These are phyloP conservation scores for Actinernus sp. DNA, from an alignment of 92 coral and sea anemone species.

Conservation along the genomic window DNA sequence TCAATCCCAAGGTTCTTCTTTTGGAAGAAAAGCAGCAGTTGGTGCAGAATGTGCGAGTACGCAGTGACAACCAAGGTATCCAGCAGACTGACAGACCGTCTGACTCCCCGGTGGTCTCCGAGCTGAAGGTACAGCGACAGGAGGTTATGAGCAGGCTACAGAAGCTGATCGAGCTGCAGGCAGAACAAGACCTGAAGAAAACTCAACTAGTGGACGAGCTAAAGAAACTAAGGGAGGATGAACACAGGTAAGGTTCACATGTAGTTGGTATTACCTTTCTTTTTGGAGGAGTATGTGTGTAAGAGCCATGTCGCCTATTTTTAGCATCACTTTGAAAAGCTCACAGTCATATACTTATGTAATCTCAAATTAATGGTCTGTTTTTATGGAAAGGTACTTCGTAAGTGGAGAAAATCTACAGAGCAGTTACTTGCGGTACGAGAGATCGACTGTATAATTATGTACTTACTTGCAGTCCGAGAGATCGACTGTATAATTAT, in stretches of 20 bases:
- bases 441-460: too few species aligned
- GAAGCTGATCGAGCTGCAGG: conserved; percentile 49
- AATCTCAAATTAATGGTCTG: too few species aligned
- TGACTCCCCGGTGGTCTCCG: conserved; percentile 55
- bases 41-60: conserved; percentile 70
- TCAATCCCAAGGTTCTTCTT: conserved; percentile 85
- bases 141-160: conserved; percentile 75
- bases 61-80: conserved; percentile 40
- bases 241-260: conserved; percentile 31
- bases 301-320: too few species aligned
- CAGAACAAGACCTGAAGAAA: conserved; percentile 74
- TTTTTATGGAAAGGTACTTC: too few species aligned
- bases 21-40: conserved; percentile 87
- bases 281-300: too few species aligned
- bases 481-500: too few species aligned
- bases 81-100: conserved; percentile 23
- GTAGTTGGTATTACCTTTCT: background rate
- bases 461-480: too few species aligned
- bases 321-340: too few species aligned
- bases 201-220: conserved; percentile 48
- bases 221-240: conserved; percentile 62
- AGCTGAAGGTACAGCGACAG: conserved; percentile 71
- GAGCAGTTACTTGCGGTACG: too few species aligned
- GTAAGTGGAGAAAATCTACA: too few species aligned
- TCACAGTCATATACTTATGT: too few species aligned